Evolutionary conservation across 2,888 invertebrate genomes (phyloP), one percentile per base, ranked within the genome.

Genomic region (Tridacna gigas): DNA sequence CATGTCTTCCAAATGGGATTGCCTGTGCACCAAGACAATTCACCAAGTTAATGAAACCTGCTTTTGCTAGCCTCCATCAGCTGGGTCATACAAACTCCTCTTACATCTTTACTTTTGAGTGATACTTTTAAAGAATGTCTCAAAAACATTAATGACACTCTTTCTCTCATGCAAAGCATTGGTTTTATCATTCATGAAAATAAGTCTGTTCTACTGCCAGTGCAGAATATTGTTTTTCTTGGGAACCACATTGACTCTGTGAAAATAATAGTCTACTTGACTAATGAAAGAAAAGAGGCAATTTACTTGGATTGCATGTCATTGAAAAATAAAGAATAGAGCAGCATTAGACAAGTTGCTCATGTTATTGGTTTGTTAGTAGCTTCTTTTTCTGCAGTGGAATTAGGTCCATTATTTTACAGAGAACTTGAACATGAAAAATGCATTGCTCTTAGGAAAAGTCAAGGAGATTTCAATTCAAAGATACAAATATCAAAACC

Each of bases 1-100:
- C 82, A 25, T 83, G 82, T 48, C 37, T 89, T 25, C 89, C 87
- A 26, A 84, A 84, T 80, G 89, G 89, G 0, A 63, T 89, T 22
- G 61, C 82, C 20, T 82, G 60, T 28, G 88, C 88, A 18, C 89
- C 86, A 9, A 67, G 83, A 73, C 66, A 77, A n/a, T n/a, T n/a
- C n/a, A n/a, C n/a, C n/a, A n/a, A n/a, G n/a, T n/a, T n/a, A n/a
- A n/a, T n/a, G n/a, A 89, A 88, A 65, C 88, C 88, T 73, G 82
- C 88, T 13, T 88, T 78, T 83, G 86, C 86, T 12, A 45, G 25
- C 0, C 56, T 87, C 7, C 56, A 88, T n/a, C 51, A 56, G 15
- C 28, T 63, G 20, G 90, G 90, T 67, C 67, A 67, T 28, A 37
- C 28, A 18, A 67, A 67, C n/a, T 67, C 67, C 1, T 25, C 28